Conservation (phyloP, 2,888 invertebrate genomes). For the Ectobius pallidus region DNA sequence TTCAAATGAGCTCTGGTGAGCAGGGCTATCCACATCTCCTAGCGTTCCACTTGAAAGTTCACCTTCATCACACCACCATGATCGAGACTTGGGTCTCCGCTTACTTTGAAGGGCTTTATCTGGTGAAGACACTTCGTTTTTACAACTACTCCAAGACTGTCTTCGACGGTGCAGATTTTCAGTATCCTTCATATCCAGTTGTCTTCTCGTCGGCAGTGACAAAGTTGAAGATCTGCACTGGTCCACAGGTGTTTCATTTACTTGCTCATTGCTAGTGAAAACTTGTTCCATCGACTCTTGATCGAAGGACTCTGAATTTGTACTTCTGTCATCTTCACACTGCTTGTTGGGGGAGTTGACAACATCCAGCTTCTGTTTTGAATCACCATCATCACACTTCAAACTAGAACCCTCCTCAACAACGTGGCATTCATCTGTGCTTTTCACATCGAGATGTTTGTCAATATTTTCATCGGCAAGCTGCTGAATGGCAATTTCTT, state of each 20-base stretch:
- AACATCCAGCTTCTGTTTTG: too few species aligned
- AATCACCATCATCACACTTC: too few species aligned
- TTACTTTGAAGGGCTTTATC: background rate
- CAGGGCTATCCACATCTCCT: conserved; percentile 41
- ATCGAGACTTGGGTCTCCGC: background rate
- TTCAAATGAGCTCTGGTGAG: conserved; percentile 36
- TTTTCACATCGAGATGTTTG: too few species aligned
- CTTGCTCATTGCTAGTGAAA: too few species aligned
- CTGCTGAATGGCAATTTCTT: background rate
- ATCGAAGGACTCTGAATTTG: too few species aligned
- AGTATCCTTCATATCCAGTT: background rate
- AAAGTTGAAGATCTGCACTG: background rate
- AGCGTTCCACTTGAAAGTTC: conserved; percentile 42
- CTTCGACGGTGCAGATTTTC: conserved; percentile 16
- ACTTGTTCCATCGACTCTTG: too few species aligned
- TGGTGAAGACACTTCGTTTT: conserved; percentile 27
- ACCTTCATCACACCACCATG: conserved; percentile 43
- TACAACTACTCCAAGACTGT: conserved; percentile 40
- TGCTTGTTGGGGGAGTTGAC: too few species aligned
- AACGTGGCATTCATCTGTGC: too few species aligned
- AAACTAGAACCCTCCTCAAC: too few species aligned
- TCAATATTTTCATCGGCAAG: too few species aligned
- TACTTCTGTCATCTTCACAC: too few species aligned
- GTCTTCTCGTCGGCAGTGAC: background rate
- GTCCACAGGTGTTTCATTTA: too few species aligned